A percentile compares a stretch with the other conserved stretches of the same genome.
These are phyloP conservation scores for Eupeodes latifasciatus DNA, from an alignment of 2,888 invertebrate genomes.

Conservation along the genomic window DNA sequence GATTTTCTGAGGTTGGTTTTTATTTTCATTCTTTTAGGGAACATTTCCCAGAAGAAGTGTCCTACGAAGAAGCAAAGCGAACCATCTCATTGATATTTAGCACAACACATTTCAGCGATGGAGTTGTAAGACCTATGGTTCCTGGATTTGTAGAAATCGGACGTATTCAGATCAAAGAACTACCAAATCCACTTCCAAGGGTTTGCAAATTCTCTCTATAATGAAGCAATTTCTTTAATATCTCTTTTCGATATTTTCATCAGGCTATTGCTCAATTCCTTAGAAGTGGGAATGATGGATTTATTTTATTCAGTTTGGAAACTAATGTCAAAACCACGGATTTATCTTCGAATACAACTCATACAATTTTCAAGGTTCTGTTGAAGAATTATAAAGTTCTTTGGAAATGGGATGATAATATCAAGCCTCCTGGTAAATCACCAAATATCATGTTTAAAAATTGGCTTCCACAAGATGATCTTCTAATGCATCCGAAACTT, in stretches of 20 bases:
- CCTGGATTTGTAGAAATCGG: conserved; percentile 8
- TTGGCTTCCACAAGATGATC: conserved; percentile 4
- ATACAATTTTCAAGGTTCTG: background rate
- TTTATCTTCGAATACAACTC: background rate
- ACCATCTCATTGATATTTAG: background rate
- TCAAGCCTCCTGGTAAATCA: background rate
- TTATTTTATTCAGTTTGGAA: background rate
- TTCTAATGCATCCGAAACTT: background rate
- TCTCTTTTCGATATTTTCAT: no score
- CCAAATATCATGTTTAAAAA: background rate
- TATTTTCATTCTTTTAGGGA: background rate
- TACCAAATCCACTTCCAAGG: background rate
- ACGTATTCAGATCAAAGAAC: conserved; percentile 5
- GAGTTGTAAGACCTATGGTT: background rate
- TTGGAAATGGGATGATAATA: conserved; percentile 1
- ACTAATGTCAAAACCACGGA: background rate
- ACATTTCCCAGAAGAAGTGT: background rate
- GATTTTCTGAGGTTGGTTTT: background rate
- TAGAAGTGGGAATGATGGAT: background rate
- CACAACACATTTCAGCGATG: background rate
- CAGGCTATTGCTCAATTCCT: background rate
- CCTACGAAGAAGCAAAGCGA: background rate
- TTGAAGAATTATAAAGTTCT: background rate
- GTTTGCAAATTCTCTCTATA: background rate
- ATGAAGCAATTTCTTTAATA: background rate